Evolutionary conservation across 2,888 invertebrate genomes (phyloP).

Genomic region (Euphydryas editha): DNA sequence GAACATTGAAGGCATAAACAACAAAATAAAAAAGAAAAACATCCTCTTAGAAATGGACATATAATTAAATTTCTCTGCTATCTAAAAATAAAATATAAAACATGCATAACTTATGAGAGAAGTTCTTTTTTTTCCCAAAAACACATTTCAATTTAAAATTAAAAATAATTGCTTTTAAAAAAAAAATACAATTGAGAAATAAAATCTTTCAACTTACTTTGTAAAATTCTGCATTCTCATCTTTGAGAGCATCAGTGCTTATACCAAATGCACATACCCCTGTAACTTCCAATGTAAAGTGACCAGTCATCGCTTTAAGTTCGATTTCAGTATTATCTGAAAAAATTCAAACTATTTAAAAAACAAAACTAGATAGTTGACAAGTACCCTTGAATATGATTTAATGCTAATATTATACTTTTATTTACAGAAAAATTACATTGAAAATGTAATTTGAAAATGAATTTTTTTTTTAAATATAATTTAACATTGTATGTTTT

Average conservation of each 20-base stretch:
- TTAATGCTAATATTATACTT: background rate
- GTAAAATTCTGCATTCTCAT: slow-evolving; percentile 77
- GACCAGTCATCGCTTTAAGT: slow-evolving; percentile 81
- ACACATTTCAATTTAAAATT: no score
- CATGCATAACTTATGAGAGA: slow-evolving; percentile 23
- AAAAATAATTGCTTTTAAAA: no score
- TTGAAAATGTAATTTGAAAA: no score
- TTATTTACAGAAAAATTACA: no score
- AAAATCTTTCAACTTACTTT: slow-evolving; percentile 57
- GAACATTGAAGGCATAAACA: slow-evolving; percentile 65
- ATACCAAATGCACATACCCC: slow-evolving; percentile 84
- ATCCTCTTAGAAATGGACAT: slow-evolving; percentile 64
- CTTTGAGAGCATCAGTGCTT: slow-evolving; percentile 75
- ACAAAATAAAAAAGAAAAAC: slow-evolving; percentile 58
- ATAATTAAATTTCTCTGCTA: slow-evolving; percentile 71
- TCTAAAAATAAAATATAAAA: slow-evolving; percentile 54
- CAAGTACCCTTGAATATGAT: no score
- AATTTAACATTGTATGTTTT: no score
- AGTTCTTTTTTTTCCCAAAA: no score
- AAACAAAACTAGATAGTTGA: background rate
- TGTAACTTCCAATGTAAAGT: slow-evolving; percentile 82
- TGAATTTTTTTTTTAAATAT: no score
- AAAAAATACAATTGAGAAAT: background rate
- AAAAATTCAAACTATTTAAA: slow-evolving; percentile 27
- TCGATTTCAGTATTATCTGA: slow-evolving; percentile 75